Evolutionary conservation across 2,888 invertebrate genomes (phyloP).

Genomic region (Halictus quadricinctus): DNA sequence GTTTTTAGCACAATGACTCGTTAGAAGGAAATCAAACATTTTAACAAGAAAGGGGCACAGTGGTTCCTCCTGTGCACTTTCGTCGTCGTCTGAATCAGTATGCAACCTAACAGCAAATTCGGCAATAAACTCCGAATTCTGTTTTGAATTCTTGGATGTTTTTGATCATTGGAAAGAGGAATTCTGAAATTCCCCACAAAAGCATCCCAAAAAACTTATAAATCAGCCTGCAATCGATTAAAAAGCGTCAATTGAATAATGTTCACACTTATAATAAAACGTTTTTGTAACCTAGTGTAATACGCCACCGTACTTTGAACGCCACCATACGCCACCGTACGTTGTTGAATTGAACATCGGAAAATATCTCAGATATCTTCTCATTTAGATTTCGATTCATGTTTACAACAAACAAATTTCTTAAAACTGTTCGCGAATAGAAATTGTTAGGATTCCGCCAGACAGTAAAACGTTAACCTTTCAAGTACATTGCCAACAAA

Average conservation of each 20-base stretch:
- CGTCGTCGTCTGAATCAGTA: conserved; percentile 77
- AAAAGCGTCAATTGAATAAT: not conserved
- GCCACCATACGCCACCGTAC: conserved; percentile 76
- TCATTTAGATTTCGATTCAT: conserved; percentile 30
- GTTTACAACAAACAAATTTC: not conserved
- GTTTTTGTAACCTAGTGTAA: conserved; percentile 58
- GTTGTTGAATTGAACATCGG: conserved; percentile 85
- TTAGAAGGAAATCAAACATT: conserved; percentile 86
- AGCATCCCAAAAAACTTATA: conserved; percentile 85
- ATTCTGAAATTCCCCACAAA: conserved; percentile 87
- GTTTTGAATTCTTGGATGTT: conserved; percentile 87
- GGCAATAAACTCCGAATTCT: conserved; percentile 88
- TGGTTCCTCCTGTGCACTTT: conserved; percentile 82
- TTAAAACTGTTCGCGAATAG: too few relatives aligned
- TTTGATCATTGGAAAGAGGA: conserved; percentile 87
- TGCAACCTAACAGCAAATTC: conserved; percentile 87
- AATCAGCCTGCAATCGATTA: conserved; percentile 82
- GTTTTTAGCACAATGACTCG: conserved; percentile 83
- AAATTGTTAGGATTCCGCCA: too few relatives aligned
- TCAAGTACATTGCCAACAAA: conserved; percentile 37
- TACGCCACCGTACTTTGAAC: conserved; percentile 75
- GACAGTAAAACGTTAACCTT: conserved; percentile 28
- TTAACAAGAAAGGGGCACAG: conserved; percentile 84
- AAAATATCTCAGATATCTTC: conserved; percentile 83
- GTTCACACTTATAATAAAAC: not conserved